Base-by-base conservation (phyloP, 1,140 invertebrate genomes). In the Trachelipus rathkii region DNA sequence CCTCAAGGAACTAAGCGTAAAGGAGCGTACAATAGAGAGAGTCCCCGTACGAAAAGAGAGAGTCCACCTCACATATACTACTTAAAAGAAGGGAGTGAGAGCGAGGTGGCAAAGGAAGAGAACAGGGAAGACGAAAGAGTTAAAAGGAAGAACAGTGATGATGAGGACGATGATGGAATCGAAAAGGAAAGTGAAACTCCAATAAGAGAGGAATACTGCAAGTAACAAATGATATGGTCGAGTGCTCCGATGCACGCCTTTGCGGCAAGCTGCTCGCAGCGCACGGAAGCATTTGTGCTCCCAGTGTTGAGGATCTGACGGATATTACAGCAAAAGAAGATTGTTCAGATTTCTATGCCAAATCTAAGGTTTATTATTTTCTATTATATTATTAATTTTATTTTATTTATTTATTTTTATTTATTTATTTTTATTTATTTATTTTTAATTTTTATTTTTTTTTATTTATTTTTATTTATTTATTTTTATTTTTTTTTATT, bases 271-370 rank as follows among this genome's bases (percentile, higher is more conserved):
- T 78, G 77, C 45, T 78, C 74, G 21, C 71, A 78, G 33, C 73
- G n/a, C 77, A 43, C 74, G 77, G 10, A 78, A 78, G 24, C 77
- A 78, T 70, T 50, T 78, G 23, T 78, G 77, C 46, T 73, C 77
- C 77, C n/a, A 78, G 77, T 45, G 13, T 78, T 15, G 77, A 78
- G 67, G 77, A 78, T 60, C 66, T 78, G 24, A 19, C 71, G 13
- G 77, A 78, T 45, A 66, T 76, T n/a, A 50, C 71, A 53, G 71
- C 19, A 13, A 72, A 73, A 70, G 77, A 76, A 10, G 74, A 75
- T 6, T 10, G 23, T 13, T 60, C 50, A 19, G 50, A 60, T 60
- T 3, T 60, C 8, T 15, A n/a, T 60, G 50, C 50, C 50, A 60
- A 60, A 60, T 60, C 3, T 8, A 2, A 60, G 8, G 50, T 2